Evolutionary conservation across 2,113 vertebrate species (phyloP).

Genomic region (Aramus guarauna): DNA sequence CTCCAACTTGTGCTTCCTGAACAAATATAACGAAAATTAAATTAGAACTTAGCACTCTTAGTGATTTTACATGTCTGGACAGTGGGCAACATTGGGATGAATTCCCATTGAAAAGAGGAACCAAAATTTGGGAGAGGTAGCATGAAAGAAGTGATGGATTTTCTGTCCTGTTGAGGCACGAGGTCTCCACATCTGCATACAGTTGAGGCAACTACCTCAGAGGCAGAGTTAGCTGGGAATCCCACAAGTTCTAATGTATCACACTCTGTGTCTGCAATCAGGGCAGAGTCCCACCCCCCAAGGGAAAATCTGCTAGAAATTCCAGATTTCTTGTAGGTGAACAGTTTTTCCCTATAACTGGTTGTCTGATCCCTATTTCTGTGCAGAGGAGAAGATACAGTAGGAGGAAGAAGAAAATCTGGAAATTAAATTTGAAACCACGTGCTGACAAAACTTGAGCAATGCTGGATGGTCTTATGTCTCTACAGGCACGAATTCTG

Average conservation of each 20-base stretch:
- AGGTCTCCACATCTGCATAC: background rate
- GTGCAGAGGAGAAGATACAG: background rate
- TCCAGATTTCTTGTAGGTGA: background rate
- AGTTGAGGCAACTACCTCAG: background rate
- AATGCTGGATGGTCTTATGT: background rate
- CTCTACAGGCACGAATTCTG: background rate
- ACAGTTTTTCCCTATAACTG: background rate
- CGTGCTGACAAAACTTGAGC: background rate
- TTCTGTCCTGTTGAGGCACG: background rate
- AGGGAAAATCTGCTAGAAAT: background rate
- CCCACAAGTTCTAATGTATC: background rate
- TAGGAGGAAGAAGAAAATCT: background rate
- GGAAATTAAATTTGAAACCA: background rate
- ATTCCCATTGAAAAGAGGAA: background rate
- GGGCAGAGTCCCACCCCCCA: background rate
- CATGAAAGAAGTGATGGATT: background rate
- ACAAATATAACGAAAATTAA: background rate
- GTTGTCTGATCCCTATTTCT: background rate
- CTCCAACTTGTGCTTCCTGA: constrained; percentile 52
- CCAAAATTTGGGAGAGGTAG: background rate
- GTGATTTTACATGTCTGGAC: background rate
- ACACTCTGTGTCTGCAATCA: background rate
- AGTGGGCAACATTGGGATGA: background rate
- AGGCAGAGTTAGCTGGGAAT: background rate
- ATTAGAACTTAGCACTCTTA: background rate